These are phyloP conservation scores for Glareola pratincola DNA, from an alignment of 2,113 vertebrate genomes.

Conservation along the genomic window DNA sequence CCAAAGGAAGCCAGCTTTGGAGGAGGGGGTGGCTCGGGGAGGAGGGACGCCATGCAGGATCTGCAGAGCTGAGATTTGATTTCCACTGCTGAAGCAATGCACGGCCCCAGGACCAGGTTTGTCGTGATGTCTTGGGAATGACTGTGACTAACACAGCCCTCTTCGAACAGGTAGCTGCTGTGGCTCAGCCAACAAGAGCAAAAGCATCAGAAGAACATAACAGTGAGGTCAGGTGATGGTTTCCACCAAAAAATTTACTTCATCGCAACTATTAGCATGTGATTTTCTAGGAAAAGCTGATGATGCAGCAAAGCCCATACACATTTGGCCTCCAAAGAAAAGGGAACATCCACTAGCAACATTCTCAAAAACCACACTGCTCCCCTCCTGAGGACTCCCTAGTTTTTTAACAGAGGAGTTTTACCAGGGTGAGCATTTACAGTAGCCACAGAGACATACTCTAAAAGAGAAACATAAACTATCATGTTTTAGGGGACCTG, in stretches of 20 bases:
- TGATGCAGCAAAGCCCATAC: neutral
- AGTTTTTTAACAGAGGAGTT: neutral
- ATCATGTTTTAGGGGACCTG: neutral
- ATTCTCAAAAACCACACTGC: neutral
- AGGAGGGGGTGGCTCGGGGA: neutral
- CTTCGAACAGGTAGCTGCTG: neutral
- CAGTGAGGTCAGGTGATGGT: neutral
- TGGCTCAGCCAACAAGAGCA: neutral
- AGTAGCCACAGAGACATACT: neutral
- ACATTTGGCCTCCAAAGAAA: neutral
- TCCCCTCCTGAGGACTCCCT: neutral
- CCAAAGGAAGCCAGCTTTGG: neutral
- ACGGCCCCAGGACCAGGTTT: fast-evolving
- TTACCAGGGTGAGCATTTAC: neutral
- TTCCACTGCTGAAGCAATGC: neutral
- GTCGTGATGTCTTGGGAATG: neutral
- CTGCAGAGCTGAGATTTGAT: neutral
- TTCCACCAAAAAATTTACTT: neutral
- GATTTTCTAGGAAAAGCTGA: neutral
- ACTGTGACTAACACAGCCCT: neutral
- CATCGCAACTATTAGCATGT: neutral
- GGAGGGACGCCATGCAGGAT: fast-evolving
- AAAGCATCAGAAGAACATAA: neutral
- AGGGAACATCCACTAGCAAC: neutral
- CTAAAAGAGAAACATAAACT: neutral